These are phyloP conservation scores for Polymixis lichenea DNA, from an alignment of 2,888 invertebrate species.

Conservation along the genomic window DNA sequence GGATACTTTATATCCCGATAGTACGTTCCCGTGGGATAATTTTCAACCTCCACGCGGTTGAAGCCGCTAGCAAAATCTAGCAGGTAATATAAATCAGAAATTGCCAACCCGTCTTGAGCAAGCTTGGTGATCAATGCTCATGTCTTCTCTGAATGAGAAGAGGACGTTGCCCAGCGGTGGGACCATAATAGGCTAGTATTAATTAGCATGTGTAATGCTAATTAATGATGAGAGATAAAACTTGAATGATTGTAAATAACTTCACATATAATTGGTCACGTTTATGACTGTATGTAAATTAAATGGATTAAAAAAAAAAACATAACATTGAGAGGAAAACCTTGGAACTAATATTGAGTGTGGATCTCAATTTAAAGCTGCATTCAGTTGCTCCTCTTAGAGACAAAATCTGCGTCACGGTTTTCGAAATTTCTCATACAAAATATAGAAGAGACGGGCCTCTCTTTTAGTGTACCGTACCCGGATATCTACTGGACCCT, in stretches of 20 bases:
- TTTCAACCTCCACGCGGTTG: too few species aligned
- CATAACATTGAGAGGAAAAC: constrained; percentile 18
- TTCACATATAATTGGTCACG: constrained; percentile 7
- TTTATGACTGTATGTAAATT: constrained; percentile 25
- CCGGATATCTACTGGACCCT: background rate
- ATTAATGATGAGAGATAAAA: constrained; percentile 1
- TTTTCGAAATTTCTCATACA: too few species aligned
- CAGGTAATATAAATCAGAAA: background rate
- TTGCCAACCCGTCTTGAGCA: background rate
- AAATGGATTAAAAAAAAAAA: constrained; percentile 3
- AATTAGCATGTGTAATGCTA: constrained; percentile 1
- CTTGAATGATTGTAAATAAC: constrained; percentile 26
- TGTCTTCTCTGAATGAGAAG: background rate
- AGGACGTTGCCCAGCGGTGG: background rate
- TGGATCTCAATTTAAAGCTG: background rate
- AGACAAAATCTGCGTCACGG: background rate
- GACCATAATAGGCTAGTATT: background rate
- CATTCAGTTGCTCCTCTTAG: background rate
- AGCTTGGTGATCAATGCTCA: background rate
- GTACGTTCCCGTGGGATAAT: too few species aligned
- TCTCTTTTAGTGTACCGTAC: too few species aligned
- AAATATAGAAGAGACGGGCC: background rate
- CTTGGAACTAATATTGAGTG: constrained; percentile 4
- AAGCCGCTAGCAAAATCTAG: too few species aligned
- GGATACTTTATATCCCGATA: too few species aligned